Base-by-base conservation (phyloP, 2,797 vertebrate species). In the Micromesistius poutassou region DNA sequence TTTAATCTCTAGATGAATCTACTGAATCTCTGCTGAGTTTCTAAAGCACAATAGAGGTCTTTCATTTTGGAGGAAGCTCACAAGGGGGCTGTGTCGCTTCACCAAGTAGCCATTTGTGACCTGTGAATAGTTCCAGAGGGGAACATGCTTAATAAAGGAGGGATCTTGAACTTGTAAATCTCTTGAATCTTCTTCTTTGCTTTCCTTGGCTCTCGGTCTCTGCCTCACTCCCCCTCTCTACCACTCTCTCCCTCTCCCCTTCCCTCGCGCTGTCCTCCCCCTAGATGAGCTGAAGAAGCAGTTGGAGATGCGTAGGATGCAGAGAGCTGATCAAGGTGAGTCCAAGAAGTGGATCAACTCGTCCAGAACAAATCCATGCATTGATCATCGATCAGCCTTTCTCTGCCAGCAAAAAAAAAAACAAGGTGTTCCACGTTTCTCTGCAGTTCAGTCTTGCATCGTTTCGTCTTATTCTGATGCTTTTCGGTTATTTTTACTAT, bases 261-360 rank as follows among this genome's bases (percentile, higher is more conserved):
- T 85, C 70, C 75, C 30, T 36, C 19, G 33, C 31, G 73, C 22
- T 75, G 28, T 76, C 31, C 71, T 71, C 88, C 78, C 85, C 70
- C 75, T 92, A 98, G 97, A 94, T 84, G 90, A 89, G 78, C 84
- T 97, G 87, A 98, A 97, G 93, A 94, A 91, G 79, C 91, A 94
- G 36, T 87, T 97, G 81, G 95, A 91, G 30, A 90, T 91, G 86
- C 91, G 92, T 66, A 93, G 93, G 46, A 89, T 94, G 85, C 95
- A 96, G 89, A 93, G 89, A 46, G 95, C 93, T 30, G 95, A 92
- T 85, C 84, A 90, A 73, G 95, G 97, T 98, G 86, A 88, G 94
- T 87, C 33, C 74, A 40, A 74, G 16, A 66, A 74, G 12, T 79
- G 30, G 30, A 22, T 28, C 0, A 19, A 74, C 77, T 71, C 28